Evolutionary conservation across 1,140 invertebrate species (phyloP), one percentile per base, ranked within the genome.

Genomic region (Lethocerus indicus): DNA sequence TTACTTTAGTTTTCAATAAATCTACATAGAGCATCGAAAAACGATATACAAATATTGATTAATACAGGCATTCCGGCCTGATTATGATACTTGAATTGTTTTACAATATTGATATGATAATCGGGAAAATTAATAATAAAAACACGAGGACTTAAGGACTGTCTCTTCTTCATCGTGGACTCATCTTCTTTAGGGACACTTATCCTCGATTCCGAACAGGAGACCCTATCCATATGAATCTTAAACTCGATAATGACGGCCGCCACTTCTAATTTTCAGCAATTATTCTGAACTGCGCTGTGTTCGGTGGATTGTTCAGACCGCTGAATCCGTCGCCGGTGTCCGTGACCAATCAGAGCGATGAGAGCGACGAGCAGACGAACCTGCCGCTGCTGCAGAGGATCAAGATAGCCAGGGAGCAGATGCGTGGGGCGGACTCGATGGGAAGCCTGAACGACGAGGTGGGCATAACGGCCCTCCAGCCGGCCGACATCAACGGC

Each of bases 271-370:
- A 16, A 27, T 27, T 54, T 60, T 7, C 57, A 81, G 79, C 72
- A 6, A 72, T 87, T 54, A 65, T 85, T 13, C 59, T 89, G 12
- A 69, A 78, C 39, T 91, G 88, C 63, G 71, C 74, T 0, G 55
- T 87, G n/a, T 87, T 80, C 57, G 87, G 86, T 13, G 65, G 77
- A 1, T 66, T 88, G 57, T 94, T 87, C 61, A 74, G 83, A 39
- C 86, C 86, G 1, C 68, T 91, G 13, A 74, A 81, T 51, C 79
- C 81, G 0, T 64, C 63, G n/a, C 59, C 61, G 28, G 71, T 78
- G 2, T 71, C 75, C 52, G 71, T 83, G 12, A 72, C 63, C 27
- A 60, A 60, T 0, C 63, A 65, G 16, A 61, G 62, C 1, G 63
- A 64, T 12, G 62, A 65, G 27, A 65, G 67, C 51, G 61, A 64